Percentiles rank a stretch among this genome's conserved stretches.
phyloP scores from a whole-genome alignment of 2,113 vertebrate genomes.

The Oxyura jamaicensis region DNA sequence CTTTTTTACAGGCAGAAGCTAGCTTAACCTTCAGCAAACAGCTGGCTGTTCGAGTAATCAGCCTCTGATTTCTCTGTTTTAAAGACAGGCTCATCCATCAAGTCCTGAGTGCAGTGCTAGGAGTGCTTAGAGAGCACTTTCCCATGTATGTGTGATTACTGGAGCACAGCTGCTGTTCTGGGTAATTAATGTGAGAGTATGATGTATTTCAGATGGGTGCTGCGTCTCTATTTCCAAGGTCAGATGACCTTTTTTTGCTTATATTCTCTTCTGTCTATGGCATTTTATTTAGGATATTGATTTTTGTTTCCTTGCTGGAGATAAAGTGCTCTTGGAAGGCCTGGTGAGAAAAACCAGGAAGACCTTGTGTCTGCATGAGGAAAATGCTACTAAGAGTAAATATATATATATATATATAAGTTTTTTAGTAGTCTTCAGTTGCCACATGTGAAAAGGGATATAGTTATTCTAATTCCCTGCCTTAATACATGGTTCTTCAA shows the following conservation, averaged over 20 bases:
- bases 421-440: neutral
- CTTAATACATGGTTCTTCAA: neutral
- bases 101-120: neutral
- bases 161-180: constrained; percentile 25
- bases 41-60: neutral
- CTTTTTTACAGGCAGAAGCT: neutral
- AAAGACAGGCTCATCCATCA: constrained; percentile 5
- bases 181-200: constrained; percentile 21
- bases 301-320: constrained; percentile 9
- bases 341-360: neutral
- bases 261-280: neutral
- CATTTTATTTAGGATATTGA: neutral
- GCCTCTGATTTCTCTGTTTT: neutral
- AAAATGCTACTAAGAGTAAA: neutral
- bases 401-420: too few species aligned
- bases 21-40: neutral
- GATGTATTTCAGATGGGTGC: neutral
- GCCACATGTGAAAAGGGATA: neutral
- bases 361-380: neutral
- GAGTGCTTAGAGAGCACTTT: constrained; percentile 31
- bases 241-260: neutral
- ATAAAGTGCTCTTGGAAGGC: neutral
- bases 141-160: constrained; percentile 26
- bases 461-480: neutral
- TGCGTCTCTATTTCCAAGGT: constrained; percentile 23